Conservation (phyloP, 2,888 invertebrate species). For the Alviniconcha strummeri region DNA sequence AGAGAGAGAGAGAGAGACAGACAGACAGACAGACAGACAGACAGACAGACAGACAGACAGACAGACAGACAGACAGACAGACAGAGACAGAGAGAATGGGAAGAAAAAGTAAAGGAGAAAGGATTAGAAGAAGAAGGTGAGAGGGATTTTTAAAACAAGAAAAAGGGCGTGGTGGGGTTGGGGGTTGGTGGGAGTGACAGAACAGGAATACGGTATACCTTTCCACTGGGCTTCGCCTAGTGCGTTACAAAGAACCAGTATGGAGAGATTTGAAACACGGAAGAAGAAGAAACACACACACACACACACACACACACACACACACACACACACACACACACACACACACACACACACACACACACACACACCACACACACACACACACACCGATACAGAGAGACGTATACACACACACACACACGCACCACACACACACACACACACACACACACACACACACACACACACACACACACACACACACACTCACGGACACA, state of each 20-base stretch:
- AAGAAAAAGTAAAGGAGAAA: background rate
- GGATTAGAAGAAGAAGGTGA: background rate
- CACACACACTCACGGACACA: background rate
- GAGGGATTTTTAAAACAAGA: background rate
- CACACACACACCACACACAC: too few species aligned
- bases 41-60: background rate
- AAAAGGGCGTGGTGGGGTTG: background rate
- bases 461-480: constrained; percentile 15
- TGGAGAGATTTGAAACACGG: too few species aligned
- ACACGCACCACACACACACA: too few species aligned
- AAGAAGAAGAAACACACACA: background rate
- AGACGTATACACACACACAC: too few species aligned
- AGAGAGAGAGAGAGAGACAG: background rate
- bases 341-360: constrained; percentile 3
- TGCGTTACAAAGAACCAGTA: too few species aligned
- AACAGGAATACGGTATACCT: too few species aligned
- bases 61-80: background rate
- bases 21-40: background rate
- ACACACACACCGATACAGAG: too few species aligned
- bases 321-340: constrained; percentile 6
- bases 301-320: constrained; percentile 17
- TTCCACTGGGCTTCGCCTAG: too few species aligned
- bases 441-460: constrained; percentile 21
- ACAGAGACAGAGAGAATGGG: background rate
- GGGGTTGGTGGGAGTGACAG: background rate